phyloP scores from a whole-genome alignment of 2,888 invertebrate genomes.

The Penaeus monodon region DNA sequence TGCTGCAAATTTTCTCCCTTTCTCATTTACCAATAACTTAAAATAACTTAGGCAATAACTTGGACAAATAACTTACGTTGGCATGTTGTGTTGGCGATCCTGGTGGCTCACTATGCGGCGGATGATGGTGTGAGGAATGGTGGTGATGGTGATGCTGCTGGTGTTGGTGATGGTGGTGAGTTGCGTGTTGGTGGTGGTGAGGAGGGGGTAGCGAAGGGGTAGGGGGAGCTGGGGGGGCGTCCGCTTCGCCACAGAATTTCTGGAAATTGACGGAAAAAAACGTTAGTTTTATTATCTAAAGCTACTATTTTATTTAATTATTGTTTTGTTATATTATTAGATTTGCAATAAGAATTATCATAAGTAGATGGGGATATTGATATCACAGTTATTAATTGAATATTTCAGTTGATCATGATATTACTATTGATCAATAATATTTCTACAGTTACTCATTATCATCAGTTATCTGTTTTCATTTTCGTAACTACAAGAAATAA shows the following conservation, averaged over 20 bases:
- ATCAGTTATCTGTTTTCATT: no score
- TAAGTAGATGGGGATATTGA: no score
- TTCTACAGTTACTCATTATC: no score
- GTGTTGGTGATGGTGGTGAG: constrained; percentile 23
- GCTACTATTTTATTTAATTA: background rate
- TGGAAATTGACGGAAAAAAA: background rate
- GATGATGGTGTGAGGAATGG: constrained; percentile 29
- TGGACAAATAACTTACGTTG: constrained; percentile 19
- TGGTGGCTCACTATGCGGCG: constrained; percentile 30
- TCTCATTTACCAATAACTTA: no score
- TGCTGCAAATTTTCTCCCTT: no score
- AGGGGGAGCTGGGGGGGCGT: constrained; percentile 17
- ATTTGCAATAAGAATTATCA: no score
- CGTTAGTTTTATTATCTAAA: no score
- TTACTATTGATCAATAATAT: no score
- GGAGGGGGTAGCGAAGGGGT: constrained; percentile 6
- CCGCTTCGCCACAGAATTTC: constrained; percentile 37
- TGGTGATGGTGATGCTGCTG: constrained; percentile 37
- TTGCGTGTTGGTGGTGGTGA: background rate
- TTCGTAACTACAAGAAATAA: no score
- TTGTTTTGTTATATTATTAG: background rate
- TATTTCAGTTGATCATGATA: no score
- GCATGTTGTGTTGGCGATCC: constrained; percentile 33
- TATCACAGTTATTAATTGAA: no score
- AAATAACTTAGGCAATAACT: background rate